phyloP scores from a whole-genome alignment of 2,888 invertebrate species.

The Temnothorax rugatulus region DNA sequence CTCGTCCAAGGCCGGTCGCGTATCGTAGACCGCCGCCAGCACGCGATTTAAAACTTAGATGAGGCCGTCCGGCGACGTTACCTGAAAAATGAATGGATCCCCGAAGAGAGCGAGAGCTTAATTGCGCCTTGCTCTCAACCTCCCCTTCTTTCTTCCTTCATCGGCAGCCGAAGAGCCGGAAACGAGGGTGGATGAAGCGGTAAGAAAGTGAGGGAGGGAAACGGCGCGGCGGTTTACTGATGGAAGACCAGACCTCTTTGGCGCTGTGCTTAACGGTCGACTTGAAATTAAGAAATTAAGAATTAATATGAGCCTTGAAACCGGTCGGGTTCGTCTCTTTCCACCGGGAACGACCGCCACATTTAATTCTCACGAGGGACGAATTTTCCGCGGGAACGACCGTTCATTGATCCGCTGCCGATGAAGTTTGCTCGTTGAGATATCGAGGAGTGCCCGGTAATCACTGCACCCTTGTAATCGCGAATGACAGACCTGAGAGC shows the following conservation, averaged over 20 bases:
- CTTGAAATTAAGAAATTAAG: slow-evolving; percentile 83
- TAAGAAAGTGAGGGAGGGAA: slow-evolving; percentile 37
- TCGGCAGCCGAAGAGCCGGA: slow-evolving; percentile 66
- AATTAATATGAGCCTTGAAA: slow-evolving; percentile 80
- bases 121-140: slow-evolving; percentile 83
- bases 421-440: slow-evolving; percentile 66
- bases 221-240: slow-evolving; percentile 49
- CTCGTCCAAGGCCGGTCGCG: slow-evolving; percentile 40
- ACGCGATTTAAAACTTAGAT: slow-evolving; percentile 81
- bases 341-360: slow-evolving; percentile 59
- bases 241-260: slow-evolving; percentile 73
- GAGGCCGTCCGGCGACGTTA: slow-evolving; percentile 80
- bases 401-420: slow-evolving; percentile 67
- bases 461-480: slow-evolving; percentile 38
- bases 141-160: slow-evolving; percentile 64
- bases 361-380: slow-evolving; percentile 68
- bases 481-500: slow-evolving; percentile 34
- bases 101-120: slow-evolving; percentile 80
- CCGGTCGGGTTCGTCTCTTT: slow-evolving; percentile 66
- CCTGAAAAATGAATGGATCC: slow-evolving; percentile 83
- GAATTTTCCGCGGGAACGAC: slow-evolving; percentile 63
- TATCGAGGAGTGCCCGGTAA: slow-evolving; percentile 43
- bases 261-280: slow-evolving; percentile 78
- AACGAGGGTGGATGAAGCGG: slow-evolving; percentile 47
- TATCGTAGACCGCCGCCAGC: slow-evolving; percentile 68